phyloP scores from a whole-genome alignment of 2,113 vertebrate genomes.

The Thomomys bottae region DNA sequence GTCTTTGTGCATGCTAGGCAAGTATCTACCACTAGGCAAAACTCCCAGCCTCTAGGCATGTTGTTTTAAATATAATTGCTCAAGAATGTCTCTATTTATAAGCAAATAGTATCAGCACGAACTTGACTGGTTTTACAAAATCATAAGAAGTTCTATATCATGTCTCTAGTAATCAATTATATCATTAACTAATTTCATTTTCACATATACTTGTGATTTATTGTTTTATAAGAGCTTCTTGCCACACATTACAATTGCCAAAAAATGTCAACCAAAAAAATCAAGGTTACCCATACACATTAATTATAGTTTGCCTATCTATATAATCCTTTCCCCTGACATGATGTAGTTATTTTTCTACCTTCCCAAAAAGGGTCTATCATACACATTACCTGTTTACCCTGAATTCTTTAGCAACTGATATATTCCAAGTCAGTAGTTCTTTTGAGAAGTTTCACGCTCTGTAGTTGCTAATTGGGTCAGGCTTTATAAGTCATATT shows the following conservation, averaged over 20 bases:
- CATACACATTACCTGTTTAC: neutral
- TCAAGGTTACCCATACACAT: neutral
- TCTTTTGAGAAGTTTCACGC: neutral
- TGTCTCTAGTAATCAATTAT: neutral
- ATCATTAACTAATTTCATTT: neutral
- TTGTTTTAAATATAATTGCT: conserved; percentile 50
- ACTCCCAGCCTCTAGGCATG: neutral
- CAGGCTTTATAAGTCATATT: neutral
- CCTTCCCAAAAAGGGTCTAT: neutral
- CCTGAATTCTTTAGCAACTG: neutral
- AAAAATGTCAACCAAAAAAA: neutral
- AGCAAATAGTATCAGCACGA: neutral
- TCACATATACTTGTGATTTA: neutral
- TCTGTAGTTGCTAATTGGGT: neutral
- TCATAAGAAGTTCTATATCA: neutral
- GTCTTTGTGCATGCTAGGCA: too few species aligned
- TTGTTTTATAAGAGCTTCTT: neutral
- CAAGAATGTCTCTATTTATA: neutral
- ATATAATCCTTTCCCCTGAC: neutral
- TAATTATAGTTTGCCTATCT: neutral
- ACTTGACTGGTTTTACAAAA: neutral
- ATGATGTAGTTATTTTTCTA: neutral
- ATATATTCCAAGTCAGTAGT: neutral
- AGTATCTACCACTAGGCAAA: too few species aligned
- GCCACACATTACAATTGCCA: neutral